These are phyloP conservation scores for Lanistes nyassanus DNA, from an alignment of 1,140 invertebrate genomes.

Conservation along the genomic window DNA sequence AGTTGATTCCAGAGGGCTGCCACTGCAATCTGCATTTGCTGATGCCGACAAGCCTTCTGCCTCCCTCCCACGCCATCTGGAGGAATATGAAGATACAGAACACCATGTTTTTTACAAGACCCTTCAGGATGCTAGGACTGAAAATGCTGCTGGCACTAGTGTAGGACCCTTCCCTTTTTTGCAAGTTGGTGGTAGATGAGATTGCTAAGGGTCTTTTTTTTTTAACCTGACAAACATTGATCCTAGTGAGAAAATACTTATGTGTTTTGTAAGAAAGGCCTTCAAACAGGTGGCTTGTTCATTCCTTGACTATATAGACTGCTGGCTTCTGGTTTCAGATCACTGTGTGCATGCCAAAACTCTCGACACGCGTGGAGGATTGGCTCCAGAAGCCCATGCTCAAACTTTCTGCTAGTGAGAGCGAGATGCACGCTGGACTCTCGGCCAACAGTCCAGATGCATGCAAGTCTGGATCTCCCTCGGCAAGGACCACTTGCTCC, in stretches of 20 bases:
- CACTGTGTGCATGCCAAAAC: slow-evolving; percentile 44
- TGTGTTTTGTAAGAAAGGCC: no score
- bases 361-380: slow-evolving; percentile 37
- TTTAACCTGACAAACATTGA: not conserved
- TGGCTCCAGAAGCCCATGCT: slow-evolving; percentile 38
- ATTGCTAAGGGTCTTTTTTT: no score
- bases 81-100: slow-evolving; percentile 63
- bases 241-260: no score
- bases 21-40: slow-evolving; percentile 48
- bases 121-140: slow-evolving; percentile 46
- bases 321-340: slow-evolving; percentile 37
- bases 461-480: slow-evolving; percentile 1
- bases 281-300: slow-evolving; percentile 30
- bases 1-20: slow-evolving; percentile 48
- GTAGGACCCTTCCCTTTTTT: slow-evolving; percentile 46
- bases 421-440: no score
- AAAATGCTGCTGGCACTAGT: slow-evolving; percentile 29
- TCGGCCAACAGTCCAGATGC: no score
- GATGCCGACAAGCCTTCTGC: slow-evolving; percentile 48
- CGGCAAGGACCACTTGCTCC: slow-evolving; percentile 34
- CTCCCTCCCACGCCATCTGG: slow-evolving; percentile 56
- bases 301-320: not conserved
- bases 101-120: slow-evolving; percentile 61
- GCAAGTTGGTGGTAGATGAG: no score
- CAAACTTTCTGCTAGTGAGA: not conserved